Evolutionary conservation across 2,888 invertebrate genomes (phyloP), one percentile per base, ranked within the genome.

Genomic region (Aleiodes testaceus): DNA sequence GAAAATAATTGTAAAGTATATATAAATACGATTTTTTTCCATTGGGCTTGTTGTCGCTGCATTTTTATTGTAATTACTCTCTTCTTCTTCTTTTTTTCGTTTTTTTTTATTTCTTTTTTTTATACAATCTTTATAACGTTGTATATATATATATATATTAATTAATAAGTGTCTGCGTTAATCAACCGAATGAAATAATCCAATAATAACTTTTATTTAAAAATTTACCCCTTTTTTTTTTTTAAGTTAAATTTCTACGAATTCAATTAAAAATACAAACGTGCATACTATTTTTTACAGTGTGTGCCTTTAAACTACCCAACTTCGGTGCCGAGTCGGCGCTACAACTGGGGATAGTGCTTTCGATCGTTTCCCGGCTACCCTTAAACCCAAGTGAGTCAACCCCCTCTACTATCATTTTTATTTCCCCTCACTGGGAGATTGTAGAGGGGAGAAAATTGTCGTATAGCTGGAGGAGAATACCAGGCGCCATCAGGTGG

Each of bases 221-320:
- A 26, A 22, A n/a, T n/a, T 22, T 22, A 22, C 4, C 22, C 4
- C 7, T 69, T 72, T 75, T 59, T 36, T 66, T 65, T 53, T 64
- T 52, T 55, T 67, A n/a, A n/a, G n/a, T 45, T 53, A 67, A 52
- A 50, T 66, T 67, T 65, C 70, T 61, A 63, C 77, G 81, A 79
- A 71, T 76, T 77, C 76, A 76, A 74, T 76, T 74, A 74, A 79
- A 79, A 80, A 79, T 79, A 82, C 75, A 83, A 84, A 83, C 80
- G 84, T 83, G 82, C 81, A 80, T 36, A 81, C 85, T 84, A 84
- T 81, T 82, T 82, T 84, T 81, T 84, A 84, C 83, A 84, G 84
- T 84, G 82, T 79, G 85, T 85, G 85, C 84, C 83, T 82, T 84
- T 83, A 84, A 82, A 85, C 85, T 85, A 85, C 85, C 81, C 81